Evolutionary conservation across 2,888 invertebrate genomes (phyloP), one percentile per base, ranked within the genome.

Genomic region (Phasia obesa): DNA sequence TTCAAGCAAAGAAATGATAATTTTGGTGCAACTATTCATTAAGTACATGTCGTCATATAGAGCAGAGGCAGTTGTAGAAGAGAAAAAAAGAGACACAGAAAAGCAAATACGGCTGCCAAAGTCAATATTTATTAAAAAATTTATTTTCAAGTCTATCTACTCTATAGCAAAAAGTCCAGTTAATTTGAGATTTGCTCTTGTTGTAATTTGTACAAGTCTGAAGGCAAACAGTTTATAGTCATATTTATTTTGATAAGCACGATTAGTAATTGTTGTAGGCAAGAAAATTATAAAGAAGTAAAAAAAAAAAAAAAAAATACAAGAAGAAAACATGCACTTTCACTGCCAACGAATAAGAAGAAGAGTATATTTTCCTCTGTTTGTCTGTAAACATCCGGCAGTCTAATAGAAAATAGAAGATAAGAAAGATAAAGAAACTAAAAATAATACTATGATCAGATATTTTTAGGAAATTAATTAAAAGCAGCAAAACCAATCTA

Each of bases 101-200:
- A 47, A 62, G 53, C 19, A 80, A 80, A 74, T 82, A 82, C 82
- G 82, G 83, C 83, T 79, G 83, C 83, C 75, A 79, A 71, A 75
- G 83, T 83, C 71, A 83, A 83, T 83, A 83, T 83, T 83, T 71
- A 70, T 79, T 83, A 53, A 57, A 79, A 53, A 79, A 74, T 55
- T 9, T n/a, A 31, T 9, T 55, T 79, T 79, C 53, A 73, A 74
- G 67, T 44, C 38, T 35, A 27, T 75, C 65, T 47, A n/a, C n/a
- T n/a, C n/a, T n/a, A n/a, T n/a, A 53, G 64, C 27, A 60, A 60
- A 60, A 60, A 51, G 23, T 51, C 62, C 17, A 53, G n/a, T 64
- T 59, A 25, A 64, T 53, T 70, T 31, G 55, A 70, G 62, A 64
- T 70, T 78, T 78, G 38, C 49, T 51, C 31, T 42, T 4, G 23